Conservation (phyloP, 2,797 vertebrate species). For the Mus minutoides region DNA sequence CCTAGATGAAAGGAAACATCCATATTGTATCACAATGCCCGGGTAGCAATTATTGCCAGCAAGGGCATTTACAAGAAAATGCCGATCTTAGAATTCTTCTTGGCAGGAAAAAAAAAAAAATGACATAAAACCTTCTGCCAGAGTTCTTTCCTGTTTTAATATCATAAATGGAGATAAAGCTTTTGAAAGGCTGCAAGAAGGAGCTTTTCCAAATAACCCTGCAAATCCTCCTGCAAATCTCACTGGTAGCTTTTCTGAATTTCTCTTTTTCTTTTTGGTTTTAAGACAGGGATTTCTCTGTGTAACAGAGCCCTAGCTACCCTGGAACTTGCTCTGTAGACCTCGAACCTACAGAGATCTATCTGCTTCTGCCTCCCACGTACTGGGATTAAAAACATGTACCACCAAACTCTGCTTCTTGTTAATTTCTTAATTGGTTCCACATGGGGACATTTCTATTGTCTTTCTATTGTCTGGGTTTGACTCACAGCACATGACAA, state of each 20-base stretch:
- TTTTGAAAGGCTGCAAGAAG: constrained; percentile 1
- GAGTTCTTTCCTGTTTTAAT: constrained; percentile 45
- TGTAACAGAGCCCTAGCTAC: background rate
- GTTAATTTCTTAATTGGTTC: background rate
- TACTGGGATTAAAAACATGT: background rate
- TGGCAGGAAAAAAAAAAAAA: constrained; percentile 60
- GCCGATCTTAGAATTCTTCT: constrained; percentile 42
- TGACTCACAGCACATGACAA: background rate
- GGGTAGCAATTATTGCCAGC: constrained; percentile 61
- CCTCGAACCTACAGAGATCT: background rate
- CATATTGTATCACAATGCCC: background rate
- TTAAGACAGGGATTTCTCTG: background rate
- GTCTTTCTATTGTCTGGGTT: background rate
- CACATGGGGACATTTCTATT: background rate
- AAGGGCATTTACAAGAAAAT: constrained; percentile 60
- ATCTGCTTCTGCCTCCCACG: background rate
- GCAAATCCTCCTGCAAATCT: background rate
- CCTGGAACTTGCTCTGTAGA: background rate
- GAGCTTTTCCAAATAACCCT: constrained; percentile 21
- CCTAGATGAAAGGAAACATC: constrained; percentile 61
- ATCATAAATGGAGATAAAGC: constrained; percentile 42
- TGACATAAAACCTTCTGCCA: constrained; percentile 36
- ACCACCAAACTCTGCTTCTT: background rate
- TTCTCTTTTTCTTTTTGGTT: background rate
- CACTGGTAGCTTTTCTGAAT: background rate